These are phyloP conservation scores for Mareca penelope DNA, from an alignment of 2,797 vertebrate genomes.

Conservation along the genomic window DNA sequence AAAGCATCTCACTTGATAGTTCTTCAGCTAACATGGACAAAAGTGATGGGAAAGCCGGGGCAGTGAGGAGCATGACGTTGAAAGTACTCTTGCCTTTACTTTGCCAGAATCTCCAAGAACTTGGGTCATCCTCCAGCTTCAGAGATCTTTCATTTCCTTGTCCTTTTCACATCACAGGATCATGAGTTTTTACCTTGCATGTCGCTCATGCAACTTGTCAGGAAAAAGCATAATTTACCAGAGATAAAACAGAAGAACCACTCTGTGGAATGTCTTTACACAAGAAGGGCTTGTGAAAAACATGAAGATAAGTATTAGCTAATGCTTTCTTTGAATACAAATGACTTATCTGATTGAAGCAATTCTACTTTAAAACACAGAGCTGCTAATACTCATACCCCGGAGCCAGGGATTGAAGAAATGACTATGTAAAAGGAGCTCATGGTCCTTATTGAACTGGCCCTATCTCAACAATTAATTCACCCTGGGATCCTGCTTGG, in stretches of 20 bases:
- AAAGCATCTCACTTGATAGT: background rate
- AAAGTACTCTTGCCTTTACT: background rate
- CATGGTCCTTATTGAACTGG: background rate
- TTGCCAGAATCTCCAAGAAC: background rate
- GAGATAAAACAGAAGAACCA: background rate
- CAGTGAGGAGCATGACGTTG: fast-evolving
- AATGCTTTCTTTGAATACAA: background rate
- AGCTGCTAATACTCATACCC: background rate
- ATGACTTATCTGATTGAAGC: background rate
- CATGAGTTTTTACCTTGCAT: background rate
- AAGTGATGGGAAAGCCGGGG: background rate
- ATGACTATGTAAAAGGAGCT: background rate
- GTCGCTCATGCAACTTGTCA: background rate
- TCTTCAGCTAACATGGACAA: background rate
- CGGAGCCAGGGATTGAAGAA: background rate
- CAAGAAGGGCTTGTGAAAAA: background rate
- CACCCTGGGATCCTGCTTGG: background rate
- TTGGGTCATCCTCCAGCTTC: background rate
- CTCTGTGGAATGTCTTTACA: background rate
- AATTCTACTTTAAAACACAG: background rate
- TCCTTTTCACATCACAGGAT: background rate
- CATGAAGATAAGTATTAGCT: background rate
- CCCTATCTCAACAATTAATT: background rate
- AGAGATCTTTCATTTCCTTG: background rate
- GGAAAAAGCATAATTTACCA: background rate